phyloP scores from a whole-genome alignment of 1,140 invertebrate genomes.

The Nasonia vitripennis region DNA sequence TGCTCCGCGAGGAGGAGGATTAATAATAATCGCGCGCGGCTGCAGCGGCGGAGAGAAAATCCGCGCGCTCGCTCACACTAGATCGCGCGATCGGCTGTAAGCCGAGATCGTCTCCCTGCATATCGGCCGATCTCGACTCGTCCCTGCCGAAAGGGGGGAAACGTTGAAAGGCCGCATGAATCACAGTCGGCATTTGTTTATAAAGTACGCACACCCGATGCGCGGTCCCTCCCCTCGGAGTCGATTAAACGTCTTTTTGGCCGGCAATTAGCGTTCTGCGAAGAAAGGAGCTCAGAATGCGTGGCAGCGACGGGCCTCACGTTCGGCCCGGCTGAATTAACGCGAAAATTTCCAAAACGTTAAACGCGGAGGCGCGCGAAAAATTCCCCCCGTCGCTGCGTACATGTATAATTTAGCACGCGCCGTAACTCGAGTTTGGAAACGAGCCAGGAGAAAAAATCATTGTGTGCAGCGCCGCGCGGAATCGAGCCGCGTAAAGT shows the following conservation, averaged over 20 bases:
- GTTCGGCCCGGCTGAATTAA: background rate
- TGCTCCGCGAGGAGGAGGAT: background rate
- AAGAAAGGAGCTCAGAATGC: too few species aligned
- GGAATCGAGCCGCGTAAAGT: slow-evolving; percentile 34
- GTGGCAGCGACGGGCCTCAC: too few species aligned
- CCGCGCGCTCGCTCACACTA: background rate
- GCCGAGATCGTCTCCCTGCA: too few species aligned
- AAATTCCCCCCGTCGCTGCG: background rate
- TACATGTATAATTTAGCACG: slow-evolving; percentile 13
- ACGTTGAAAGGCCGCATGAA: too few species aligned
- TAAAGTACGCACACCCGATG: too few species aligned
- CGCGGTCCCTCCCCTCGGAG: too few species aligned
- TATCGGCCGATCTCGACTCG: too few species aligned
- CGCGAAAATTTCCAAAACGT: background rate
- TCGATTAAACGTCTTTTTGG: too few species aligned
- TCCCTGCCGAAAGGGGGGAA: too few species aligned
- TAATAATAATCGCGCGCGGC: slow-evolving; percentile 14
- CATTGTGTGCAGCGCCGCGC: background rate
- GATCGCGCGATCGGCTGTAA: background rate
- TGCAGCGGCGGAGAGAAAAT: slow-evolving; percentile 6
- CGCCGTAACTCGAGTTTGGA: slow-evolving; percentile 22
- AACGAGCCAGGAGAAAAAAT: slow-evolving; percentile 1
- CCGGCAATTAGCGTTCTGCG: too few species aligned
- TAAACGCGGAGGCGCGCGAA: background rate
- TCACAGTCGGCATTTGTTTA: too few species aligned